phyloP scores from a whole-genome alignment of 2,888 invertebrate genomes.

The Zonitis immaculata region DNA sequence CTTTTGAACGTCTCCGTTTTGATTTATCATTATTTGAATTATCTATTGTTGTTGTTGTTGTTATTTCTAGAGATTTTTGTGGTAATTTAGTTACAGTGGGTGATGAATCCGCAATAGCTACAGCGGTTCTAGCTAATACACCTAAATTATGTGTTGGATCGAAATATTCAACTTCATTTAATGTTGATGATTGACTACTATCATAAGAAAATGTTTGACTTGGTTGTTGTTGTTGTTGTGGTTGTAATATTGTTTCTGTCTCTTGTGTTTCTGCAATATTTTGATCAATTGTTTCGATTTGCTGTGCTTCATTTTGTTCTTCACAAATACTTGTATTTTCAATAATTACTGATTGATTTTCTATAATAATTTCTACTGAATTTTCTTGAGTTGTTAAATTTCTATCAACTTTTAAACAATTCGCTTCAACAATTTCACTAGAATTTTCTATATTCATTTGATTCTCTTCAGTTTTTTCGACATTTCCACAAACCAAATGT shows the following conservation, averaged over 20 bases:
- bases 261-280: not conserved
- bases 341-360: not conserved
- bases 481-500: too few species aligned
- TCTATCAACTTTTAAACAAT: too few species aligned
- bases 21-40: not conserved
- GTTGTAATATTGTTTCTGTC: not conserved
- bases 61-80: not conserved
- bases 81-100: not conserved
- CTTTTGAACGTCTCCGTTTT: constrained; percentile 1
- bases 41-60: not conserved
- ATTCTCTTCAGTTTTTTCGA: not conserved
- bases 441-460: not conserved
- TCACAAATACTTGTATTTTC: not conserved
- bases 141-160: not conserved
- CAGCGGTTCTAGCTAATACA: not conserved
- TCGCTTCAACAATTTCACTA: not conserved
- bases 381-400: not conserved
- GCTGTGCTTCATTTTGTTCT: not conserved
- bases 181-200: not conserved
- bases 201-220: not conserved
- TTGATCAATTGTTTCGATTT: not conserved
- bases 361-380: not conserved
- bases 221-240: not conserved
- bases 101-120: not conserved
- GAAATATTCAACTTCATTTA: not conserved